A percentile compares a stretch with the other conserved stretches of the same genome.
Evolutionary conservation across 92 coral and sea anemone species (phyloP).

Genomic region (Palythoa grandis): DNA sequence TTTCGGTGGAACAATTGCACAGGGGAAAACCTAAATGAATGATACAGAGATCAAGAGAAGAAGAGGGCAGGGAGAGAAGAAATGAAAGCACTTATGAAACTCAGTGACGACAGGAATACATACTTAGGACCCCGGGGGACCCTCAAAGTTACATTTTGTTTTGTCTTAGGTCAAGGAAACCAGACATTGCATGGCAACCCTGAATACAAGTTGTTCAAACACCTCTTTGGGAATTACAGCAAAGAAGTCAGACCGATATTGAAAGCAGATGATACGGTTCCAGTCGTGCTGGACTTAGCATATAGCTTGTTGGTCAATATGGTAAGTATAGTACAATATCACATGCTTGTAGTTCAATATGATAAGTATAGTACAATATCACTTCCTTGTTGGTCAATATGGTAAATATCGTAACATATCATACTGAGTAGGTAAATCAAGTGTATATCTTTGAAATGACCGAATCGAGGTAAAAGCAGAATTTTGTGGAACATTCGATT

Average conservation of each 20-base stretch:
- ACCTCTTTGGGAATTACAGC: conserved; percentile 32
- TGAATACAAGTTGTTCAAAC: conserved; percentile 23
- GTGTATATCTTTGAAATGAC: too few species aligned
- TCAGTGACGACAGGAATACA: background rate
- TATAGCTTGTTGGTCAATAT: conserved; percentile 40
- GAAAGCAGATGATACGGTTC: conserved; percentile 26
- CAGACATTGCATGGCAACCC: conserved; percentile 10
- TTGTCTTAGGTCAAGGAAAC: background rate
- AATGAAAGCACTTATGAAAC: background rate
- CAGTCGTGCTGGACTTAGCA: conserved; percentile 22
- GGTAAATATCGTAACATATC: background rate
- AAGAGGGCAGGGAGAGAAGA: too few species aligned
- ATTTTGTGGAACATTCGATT: too few species aligned
- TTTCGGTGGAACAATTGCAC: too few species aligned
- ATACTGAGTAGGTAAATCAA: too few species aligned
- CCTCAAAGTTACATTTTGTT: background rate
- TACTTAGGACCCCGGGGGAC: too few species aligned
- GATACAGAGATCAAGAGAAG: too few species aligned
- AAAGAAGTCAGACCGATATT: conserved; percentile 30
- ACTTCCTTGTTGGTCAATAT: conserved; percentile 17
- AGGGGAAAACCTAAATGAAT: too few species aligned
- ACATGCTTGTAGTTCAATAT: background rate
- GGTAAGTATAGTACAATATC: background rate
- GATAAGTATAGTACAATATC: background rate
- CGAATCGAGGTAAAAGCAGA: too few species aligned